Conservation (phyloP, 2,113 vertebrate species). For the Theristicus caerulescens region DNA sequence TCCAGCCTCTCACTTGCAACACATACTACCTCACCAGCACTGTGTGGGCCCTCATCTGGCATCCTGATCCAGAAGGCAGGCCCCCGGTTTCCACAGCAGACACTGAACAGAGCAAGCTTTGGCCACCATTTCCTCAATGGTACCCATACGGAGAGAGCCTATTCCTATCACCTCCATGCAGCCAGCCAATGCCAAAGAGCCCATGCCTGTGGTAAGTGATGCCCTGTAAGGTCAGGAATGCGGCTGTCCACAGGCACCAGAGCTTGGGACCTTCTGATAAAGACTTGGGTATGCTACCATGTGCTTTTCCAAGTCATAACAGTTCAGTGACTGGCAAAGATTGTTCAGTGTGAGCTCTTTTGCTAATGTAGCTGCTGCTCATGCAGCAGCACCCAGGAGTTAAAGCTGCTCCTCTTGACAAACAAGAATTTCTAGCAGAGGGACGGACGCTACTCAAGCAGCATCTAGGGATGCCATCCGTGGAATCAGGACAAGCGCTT, state of each 20-base stretch:
- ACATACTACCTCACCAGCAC: background rate
- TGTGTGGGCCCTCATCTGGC: background rate
- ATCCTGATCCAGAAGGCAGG: background rate
- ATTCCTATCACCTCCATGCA: background rate
- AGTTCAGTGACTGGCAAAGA: background rate
- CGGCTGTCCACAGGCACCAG: background rate
- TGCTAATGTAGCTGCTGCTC: background rate
- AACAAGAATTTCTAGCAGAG: background rate
- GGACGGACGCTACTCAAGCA: background rate
- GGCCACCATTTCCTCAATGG: rapidly evolving
- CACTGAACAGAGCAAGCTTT: background rate
- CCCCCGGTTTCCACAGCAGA: background rate
- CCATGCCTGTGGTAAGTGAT: rapidly evolving
- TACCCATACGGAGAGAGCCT: rapidly evolving
- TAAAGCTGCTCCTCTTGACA: background rate
- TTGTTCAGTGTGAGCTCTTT: background rate
- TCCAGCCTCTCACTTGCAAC: background rate
- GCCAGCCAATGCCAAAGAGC: rapidly evolving
- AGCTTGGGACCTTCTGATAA: background rate
- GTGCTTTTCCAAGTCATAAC: background rate
- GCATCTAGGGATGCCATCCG: background rate
- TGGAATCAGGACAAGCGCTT: background rate
- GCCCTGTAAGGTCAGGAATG: background rate
- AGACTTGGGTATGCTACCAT: no score
- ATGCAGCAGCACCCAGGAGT: background rate